Evolutionary conservation across 2,797 vertebrate genomes (phyloP).

Genomic region (Vespertilio murinus): DNA sequence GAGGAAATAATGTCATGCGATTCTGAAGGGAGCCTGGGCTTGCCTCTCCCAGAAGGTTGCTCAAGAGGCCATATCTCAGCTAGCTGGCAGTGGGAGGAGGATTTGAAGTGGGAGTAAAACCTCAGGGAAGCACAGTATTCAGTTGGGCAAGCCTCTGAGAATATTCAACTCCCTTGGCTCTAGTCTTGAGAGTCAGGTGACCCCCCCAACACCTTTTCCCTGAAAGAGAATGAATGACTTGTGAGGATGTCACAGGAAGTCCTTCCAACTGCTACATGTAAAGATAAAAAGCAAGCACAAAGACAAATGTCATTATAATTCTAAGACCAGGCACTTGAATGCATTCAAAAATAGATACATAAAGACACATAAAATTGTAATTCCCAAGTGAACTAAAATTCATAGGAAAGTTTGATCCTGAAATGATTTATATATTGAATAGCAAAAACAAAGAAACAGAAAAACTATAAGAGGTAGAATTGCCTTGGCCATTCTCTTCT

Average conservation of each 20-base stretch:
- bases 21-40: conserved; percentile 17
- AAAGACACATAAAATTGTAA: not conserved
- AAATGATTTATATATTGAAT: not conserved
- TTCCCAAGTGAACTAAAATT: not conserved
- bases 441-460: not conserved
- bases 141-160: not conserved
- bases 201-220: not conserved
- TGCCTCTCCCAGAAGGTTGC: not conserved
- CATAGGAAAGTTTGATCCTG: not conserved
- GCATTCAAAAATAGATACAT: not conserved
- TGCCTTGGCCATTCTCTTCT: not conserved
- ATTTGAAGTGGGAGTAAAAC: not conserved
- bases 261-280: not conserved
- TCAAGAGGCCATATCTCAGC: not conserved
- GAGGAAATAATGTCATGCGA: conserved; percentile 52
- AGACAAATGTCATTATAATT: not conserved
- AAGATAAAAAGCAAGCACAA: not conserved
- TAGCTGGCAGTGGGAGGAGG: not conserved
- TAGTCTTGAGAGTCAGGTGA: not conserved
- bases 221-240: not conserved
- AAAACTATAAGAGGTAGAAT: not conserved
- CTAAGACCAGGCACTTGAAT: not conserved
- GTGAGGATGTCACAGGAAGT: not conserved
- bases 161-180: not conserved
- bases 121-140: not conserved